Conservation (phyloP, 37 sponge, comb jelly and placozoan genomes). For the Theonella swinhoei region DNA sequence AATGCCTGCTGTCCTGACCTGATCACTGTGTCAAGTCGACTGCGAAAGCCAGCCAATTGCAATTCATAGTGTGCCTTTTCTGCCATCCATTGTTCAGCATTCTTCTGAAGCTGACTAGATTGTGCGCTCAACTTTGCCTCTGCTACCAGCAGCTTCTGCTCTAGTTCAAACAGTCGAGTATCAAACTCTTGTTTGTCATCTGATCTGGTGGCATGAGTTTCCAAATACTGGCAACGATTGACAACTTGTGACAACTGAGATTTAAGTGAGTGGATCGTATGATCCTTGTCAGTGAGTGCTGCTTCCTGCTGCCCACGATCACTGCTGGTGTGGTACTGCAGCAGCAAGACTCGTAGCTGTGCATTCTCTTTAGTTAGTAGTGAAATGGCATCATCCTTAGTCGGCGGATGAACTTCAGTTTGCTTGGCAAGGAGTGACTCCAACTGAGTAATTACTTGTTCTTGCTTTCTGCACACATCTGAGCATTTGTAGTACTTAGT, state of each 20-base stretch:
- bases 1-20: not conserved
- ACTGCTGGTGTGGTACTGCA: conserved; percentile 2
- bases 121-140: conserved; percentile 1
- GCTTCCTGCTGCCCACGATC: not conserved
- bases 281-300: not conserved
- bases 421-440: conserved; percentile 42
- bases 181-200: not conserved
- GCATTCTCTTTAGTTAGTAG: conserved; percentile 13
- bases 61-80: conserved; percentile 33
- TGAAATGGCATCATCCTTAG: not conserved
- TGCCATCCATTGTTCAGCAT: conserved; percentile 8
- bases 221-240: not conserved
- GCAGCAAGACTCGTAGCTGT: not conserved
- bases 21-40: not conserved
- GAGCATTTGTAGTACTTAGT: conserved; percentile 55
- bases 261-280: not conserved
- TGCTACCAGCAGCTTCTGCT: conserved; percentile 19
- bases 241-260: not conserved
- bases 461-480: conserved; percentile 47
- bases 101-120: conserved; percentile 11
- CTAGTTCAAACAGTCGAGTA: not conserved
- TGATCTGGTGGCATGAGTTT: not conserved
- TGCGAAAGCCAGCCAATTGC: conserved; percentile 6
- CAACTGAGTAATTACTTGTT: conserved; percentile 41
- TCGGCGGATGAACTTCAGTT: not conserved